Percentiles rank a stretch among this genome's conserved stretches.
These are phyloP conservation scores for Bubalus kerabau DNA, from an alignment of 2,113 vertebrate species.

Conservation along the genomic window DNA sequence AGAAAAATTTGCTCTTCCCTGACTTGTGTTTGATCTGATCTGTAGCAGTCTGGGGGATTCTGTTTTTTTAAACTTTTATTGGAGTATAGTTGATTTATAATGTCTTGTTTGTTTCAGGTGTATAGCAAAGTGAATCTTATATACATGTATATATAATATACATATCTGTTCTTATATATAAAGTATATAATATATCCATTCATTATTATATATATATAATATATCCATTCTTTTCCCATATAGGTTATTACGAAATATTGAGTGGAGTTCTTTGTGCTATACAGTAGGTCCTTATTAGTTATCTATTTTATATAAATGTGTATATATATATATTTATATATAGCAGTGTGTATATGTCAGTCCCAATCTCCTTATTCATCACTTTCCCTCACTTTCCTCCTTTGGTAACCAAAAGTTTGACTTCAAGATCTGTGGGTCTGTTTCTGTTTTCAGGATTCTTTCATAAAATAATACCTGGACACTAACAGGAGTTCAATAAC, in stretches of 20 bases:
- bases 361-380: not conserved
- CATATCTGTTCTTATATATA: not conserved
- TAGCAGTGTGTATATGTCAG: not conserved
- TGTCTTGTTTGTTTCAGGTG: not conserved
- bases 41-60: not conserved
- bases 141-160: not conserved
- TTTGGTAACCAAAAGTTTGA: not conserved
- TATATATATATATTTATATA: not conserved
- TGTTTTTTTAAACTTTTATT: not conserved
- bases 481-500: not conserved
- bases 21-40: not conserved
- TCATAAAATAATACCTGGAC: not conserved
- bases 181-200: not conserved
- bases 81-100: not conserved
- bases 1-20: not conserved
- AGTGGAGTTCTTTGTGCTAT: not conserved
- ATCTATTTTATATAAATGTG: not conserved
- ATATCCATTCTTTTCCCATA: not conserved
- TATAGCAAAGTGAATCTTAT: not conserved
- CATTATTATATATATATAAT: not conserved
- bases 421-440: not conserved
- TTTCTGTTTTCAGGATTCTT: not conserved
- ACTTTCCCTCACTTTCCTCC: not conserved
- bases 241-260: not conserved
- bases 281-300: not conserved